Base-by-base conservation (phyloP, 2,888 invertebrate species). In the Corythucha ciliata region DNA sequence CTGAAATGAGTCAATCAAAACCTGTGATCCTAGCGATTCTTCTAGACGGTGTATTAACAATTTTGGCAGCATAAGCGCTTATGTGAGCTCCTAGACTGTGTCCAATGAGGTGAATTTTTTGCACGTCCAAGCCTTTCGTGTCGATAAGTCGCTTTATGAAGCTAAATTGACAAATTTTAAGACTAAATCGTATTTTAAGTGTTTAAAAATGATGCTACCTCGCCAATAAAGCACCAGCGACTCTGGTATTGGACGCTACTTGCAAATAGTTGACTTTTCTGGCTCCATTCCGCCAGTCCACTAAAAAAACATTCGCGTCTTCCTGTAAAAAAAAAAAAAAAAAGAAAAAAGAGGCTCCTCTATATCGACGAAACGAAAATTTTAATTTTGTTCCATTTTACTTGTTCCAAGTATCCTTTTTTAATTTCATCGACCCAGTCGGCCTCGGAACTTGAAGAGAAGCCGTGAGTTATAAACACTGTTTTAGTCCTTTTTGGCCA, bases 11-110 rank as follows among this genome's bases (percentile, higher is more conserved):
- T 37, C 10, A 44, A 27, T 10, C 7, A 41, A 21, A 41, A 57
- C 59, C 59, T 70, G 75, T 75, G 39, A 76, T 73, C 59, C 76
- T 68, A 4, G 68, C 65, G 6, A 72, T 69, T 56, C 67, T 69
- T 10, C 71, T 73, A 4, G 41, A 29, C 8, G 47, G 34, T 2
- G 44, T 21, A 2, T 14, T 18, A 26, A 76, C 60, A 40, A 72
- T 71, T 52, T 68, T 70, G 0, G 76, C 74, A 2, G 72, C 72
- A 54, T 72, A 76, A 0, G 76, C 75, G 26, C 71, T 73, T 41
- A 78, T 77, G 51, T 79, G 78, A 6, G 79, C 76, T 1, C 79
- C 78, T 7, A 79, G 66, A 60, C 79, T 79, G 63, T 79, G 79
- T 0, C 79, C 79, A 1, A 78, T 67, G 53, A 78, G 72, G 62